These are phyloP conservation scores for Epirrita christyi DNA, from an alignment of 2,888 invertebrate genomes.

Conservation along the genomic window DNA sequence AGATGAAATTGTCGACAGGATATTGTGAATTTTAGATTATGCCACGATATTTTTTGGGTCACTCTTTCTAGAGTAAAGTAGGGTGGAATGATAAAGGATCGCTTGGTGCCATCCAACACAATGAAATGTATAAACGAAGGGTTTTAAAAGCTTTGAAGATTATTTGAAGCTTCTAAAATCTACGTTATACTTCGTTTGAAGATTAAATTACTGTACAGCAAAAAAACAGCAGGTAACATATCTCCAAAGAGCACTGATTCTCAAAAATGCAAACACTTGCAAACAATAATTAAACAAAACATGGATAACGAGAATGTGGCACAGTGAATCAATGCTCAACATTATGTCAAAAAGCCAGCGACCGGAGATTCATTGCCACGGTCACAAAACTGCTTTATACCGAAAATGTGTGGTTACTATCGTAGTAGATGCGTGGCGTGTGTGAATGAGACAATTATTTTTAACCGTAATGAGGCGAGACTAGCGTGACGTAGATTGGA, in stretches of 20 bases:
- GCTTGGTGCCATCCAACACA: neutral
- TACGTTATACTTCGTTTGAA: neutral
- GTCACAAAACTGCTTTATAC: slow-evolving; percentile 70
- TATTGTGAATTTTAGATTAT: slow-evolving; percentile 1
- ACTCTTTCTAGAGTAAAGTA: neutral
- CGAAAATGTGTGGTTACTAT: slow-evolving; percentile 80
- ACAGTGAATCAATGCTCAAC: slow-evolving; percentile 44
- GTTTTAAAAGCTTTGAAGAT: neutral
- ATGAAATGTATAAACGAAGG: neutral
- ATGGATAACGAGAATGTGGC: slow-evolving; percentile 34
- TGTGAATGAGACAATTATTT: slow-evolving; percentile 83
- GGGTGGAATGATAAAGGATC: neutral
- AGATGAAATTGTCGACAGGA: slow-evolving; percentile 6
- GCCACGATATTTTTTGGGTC: slow-evolving; percentile 8
- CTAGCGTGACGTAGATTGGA: slow-evolving; percentile 47
- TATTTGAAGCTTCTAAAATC: neutral
- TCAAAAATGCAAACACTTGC: neutral
- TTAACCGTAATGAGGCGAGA: slow-evolving; percentile 69
- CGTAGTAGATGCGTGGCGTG: slow-evolving; percentile 70
- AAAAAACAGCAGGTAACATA: slow-evolving; percentile 2
- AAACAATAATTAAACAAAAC: slow-evolving; percentile 26
- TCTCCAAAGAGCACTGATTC: neutral
- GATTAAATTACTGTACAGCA: neutral
- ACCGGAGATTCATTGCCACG: slow-evolving; percentile 68
- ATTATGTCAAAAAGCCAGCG: slow-evolving; percentile 54